A percentile compares a stretch with the other conserved stretches of the same genome.
Evolutionary conservation across 2,797 vertebrate species (phyloP).

Genomic region (Clangula hyemalis): DNA sequence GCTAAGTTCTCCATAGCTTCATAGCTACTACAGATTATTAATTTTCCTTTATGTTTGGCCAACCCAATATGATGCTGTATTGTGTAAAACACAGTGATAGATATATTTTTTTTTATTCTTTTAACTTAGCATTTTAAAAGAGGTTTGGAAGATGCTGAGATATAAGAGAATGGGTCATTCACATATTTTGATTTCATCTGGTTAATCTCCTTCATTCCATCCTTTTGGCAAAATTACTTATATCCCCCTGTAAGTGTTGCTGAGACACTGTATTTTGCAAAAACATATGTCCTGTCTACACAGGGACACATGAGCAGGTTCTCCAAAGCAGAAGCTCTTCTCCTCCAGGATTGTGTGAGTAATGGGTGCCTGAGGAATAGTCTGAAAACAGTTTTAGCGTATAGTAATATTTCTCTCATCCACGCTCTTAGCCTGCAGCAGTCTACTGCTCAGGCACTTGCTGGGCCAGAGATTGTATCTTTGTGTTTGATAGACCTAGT

Average conservation of each 20-base stretch:
- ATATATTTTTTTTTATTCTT: neutral
- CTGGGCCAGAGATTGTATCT: neutral
- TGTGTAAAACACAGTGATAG: neutral
- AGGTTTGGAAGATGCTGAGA: neutral
- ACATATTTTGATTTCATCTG: neutral
- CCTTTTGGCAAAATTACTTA: neutral
- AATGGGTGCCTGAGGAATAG: neutral
- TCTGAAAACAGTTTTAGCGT: neutral
- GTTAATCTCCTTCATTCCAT: neutral
- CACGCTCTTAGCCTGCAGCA: neutral
- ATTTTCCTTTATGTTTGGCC: neutral
- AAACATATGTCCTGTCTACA: neutral
- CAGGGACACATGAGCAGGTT: neutral
- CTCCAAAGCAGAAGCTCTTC: neutral
- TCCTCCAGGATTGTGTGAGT: neutral
- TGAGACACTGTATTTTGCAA: neutral
- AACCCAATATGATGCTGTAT: neutral
- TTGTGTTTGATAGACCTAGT: neutral
- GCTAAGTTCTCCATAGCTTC: neutral
- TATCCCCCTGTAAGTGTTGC: neutral
- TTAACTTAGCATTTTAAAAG: neutral
- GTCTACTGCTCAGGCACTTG: neutral
- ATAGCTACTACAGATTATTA: neutral
- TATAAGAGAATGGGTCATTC: neutral
- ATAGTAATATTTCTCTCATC: neutral